Base-by-base conservation (phyloP, 2,797 vertebrate genomes). In the Bovichtus diacanthus region DNA sequence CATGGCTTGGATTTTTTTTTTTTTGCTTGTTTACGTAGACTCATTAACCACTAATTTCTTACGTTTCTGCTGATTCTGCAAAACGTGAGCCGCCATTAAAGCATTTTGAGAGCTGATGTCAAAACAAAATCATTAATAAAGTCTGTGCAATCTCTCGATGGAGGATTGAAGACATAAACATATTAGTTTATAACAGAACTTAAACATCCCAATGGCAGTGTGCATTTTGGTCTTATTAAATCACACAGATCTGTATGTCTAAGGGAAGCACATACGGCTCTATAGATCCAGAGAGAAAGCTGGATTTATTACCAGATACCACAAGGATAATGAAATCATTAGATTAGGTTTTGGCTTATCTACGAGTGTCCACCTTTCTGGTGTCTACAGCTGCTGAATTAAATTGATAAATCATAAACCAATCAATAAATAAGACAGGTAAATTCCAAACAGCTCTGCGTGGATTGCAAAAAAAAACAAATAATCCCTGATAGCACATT, bases 51-150 rank as follows among this genome's bases (percentile, higher is more conserved):
- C 66, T 43, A 51, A 78, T 86, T 80, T 49, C 53, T 6, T 73
- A 62, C 49, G 27, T 87, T 69, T 81, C 64, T 85, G 85, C 85
- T 88, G 86, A 88, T 81, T 82, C 73, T 23, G 78, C 86, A 82
- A 18, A 85, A 87, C 9, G 11, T 66, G 67, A 60, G 85, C 43
- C 11, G 58, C 70, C 46, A 61, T 82, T 67, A 77, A 85, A 80
- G 61, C 38, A 36, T 80, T 78, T 86, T 83, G 80, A 62, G 54
- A 67, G 43, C 50, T 49, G 39, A 10, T 61, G 72, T 86, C 81
- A 81, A 84, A 85, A 83, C 55, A 78, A 29, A 75, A 71, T 63
- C 62, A 73, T 70, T 65, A 72, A 80, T 82, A 67, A 69, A 46
- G 36, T 49, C 47, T 34, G 6, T 54, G 74, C 27, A 34, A 56